Evolutionary conservation across 2,113 vertebrate genomes (phyloP).

Genomic region (Athene cunicularia): DNA sequence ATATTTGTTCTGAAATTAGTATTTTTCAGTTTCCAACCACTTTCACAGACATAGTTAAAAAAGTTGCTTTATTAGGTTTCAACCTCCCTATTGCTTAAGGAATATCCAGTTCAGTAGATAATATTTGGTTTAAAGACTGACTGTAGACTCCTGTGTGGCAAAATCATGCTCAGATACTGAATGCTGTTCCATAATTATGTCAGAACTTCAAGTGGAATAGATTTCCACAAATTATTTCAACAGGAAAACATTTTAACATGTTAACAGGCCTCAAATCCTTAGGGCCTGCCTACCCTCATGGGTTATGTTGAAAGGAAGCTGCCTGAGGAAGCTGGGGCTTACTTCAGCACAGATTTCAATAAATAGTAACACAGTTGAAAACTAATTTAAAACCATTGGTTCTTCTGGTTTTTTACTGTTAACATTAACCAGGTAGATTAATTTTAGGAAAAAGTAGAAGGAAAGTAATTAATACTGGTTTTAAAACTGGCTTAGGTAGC

Average conservation of each 20-base stretch:
- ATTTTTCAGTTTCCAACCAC: not conserved
- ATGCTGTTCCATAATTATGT: not conserved
- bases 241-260: not conserved
- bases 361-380: not conserved
- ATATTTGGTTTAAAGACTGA: not conserved
- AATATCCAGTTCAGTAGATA: not conserved
- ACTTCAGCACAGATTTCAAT: not conserved
- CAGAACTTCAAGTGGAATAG: not conserved
- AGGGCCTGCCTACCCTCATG: not conserved
- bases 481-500: not conserved
- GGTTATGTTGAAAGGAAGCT: not conserved
- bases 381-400: not conserved
- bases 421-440: not conserved
- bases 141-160: not conserved
- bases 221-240: not conserved
- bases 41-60: not conserved
- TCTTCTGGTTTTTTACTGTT: not conserved
- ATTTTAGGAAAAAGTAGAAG: not conserved
- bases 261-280: not conserved
- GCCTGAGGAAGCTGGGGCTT: not conserved
- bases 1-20: conserved; percentile 5
- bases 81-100: not conserved
- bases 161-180: not conserved
- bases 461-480: not conserved
- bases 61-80: not conserved